Evolutionary conservation across 1,140 invertebrate genomes (phyloP), one percentile per base, ranked within the genome.

Genomic region (Drosophila nannoptera): DNA sequence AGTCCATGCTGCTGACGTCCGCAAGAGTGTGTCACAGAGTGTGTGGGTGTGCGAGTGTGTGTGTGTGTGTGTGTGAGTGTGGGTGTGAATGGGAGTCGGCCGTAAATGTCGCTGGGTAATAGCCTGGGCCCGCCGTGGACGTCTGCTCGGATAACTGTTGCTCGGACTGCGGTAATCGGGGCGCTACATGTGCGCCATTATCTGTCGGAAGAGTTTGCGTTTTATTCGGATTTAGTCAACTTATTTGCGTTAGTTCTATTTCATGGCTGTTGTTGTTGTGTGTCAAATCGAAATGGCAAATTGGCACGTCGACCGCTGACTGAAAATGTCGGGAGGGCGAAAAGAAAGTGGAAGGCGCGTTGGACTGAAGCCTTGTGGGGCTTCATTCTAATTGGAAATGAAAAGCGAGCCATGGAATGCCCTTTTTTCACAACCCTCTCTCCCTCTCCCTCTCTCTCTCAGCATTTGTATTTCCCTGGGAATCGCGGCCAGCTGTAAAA

Each of bases 341-440:
- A 43, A 14, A 43, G 14, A 43, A 12, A 67, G 14, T 49, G 40
- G 54, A 66, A 84, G 22, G 22, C 22, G 22, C 22, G 72, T 76
- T 67, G 81, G 43, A 52, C 64, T 75, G 46, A 49, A 45, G 64
- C 36, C 76, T 84, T 84, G 77, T 84, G 66, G 73, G 80, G 80
- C 81, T 84, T 84, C 80, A 36, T 11, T 50, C 55, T 72, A 69
- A 68, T 72, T 83, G 80, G 80, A 83, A 83, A 68, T 61, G 70
- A 63, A 74, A 73, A 69, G 73, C 69, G 35, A 8, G 5, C 38
- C 48, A 38, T 73, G 67, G 70, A 73, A 73, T n/a, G 65, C 22
- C 22, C 3, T 22, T 22, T 22, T 22, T 22, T 22, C n/a, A n/a
- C n/a, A n/a, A n/a, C n/a, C n/a, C n/a, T n/a, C 3, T 22, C 22